Percentiles rank a stretch among this genome's conserved stretches.
These are phyloP conservation scores for Anoplius nigerrimus DNA, from an alignment of 2,888 invertebrate genomes.

Conservation along the genomic window DNA sequence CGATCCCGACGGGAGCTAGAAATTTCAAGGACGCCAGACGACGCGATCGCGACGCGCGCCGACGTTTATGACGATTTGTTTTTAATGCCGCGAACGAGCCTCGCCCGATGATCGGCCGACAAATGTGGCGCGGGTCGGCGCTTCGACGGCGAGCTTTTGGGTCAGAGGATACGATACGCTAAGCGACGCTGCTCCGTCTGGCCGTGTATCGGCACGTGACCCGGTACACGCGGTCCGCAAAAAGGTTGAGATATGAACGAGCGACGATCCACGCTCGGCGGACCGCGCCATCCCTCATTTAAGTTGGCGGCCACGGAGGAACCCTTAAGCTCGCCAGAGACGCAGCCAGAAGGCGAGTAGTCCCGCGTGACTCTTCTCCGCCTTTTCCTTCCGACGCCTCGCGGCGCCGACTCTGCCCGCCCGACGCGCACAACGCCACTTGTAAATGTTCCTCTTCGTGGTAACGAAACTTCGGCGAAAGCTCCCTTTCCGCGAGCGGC, in stretches of 20 bases:
- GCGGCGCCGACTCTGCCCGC: conserved; percentile 46
- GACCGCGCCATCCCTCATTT: too few relatives aligned
- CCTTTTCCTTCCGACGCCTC: too few relatives aligned
- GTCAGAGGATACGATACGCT: neutral
- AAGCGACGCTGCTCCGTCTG: neutral
- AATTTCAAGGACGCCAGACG: conserved; percentile 63
- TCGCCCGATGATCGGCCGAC: too few relatives aligned
- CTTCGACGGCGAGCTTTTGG: too few relatives aligned
- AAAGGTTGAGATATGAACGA: too few relatives aligned
- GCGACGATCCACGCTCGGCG: neutral
- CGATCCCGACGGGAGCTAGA: conserved; percentile 63
- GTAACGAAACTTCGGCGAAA: conserved; percentile 18
- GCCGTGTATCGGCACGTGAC: too few relatives aligned
- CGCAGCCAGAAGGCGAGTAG: too few relatives aligned
- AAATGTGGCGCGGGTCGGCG: conserved; percentile 43
- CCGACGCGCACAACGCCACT: conserved; percentile 26
- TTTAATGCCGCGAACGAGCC: too few relatives aligned
- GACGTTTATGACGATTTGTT: too few relatives aligned
- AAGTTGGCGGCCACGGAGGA: too few relatives aligned
- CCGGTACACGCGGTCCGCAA: neutral
- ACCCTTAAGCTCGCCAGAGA: too few relatives aligned
- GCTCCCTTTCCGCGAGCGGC: conserved; percentile 4
- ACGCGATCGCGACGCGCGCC: conserved; percentile 12
- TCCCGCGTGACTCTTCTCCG: too few relatives aligned
- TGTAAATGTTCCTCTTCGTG: conserved; percentile 38